phyloP scores from a whole-genome alignment of 2,797 vertebrate species.

The Myotis myotis region DNA sequence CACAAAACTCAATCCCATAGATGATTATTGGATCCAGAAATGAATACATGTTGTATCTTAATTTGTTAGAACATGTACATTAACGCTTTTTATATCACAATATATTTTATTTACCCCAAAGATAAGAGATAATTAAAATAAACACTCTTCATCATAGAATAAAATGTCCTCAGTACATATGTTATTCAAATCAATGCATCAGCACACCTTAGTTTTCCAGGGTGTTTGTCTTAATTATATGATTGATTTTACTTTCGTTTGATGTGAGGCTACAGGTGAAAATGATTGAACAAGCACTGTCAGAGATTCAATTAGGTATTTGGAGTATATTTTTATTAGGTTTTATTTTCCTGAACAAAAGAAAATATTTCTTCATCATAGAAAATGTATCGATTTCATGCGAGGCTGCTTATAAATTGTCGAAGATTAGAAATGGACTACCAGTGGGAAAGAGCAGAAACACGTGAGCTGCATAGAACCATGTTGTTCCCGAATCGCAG shows the following conservation, averaged over 20 bases:
- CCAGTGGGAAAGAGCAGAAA: neutral
- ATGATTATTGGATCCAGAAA: neutral
- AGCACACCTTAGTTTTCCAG: neutral
- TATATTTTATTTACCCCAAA: neutral
- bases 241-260: constrained; percentile 14
- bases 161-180: neutral
- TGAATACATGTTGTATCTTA: neutral
- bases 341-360: neutral
- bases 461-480: neutral
- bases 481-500: neutral
- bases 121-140: neutral
- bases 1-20: neutral
- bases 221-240: neutral
- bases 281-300: neutral
- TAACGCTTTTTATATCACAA: neutral
- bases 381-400: neutral
- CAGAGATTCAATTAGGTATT: neutral
- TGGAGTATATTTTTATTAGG: neutral
- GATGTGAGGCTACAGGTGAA: neutral
- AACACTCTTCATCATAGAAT: neutral
- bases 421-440: neutral
- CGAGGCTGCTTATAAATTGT: neutral
- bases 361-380: neutral
- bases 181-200: neutral
- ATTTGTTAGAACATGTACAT: neutral